Evolutionary conservation across 2,797 vertebrate genomes (phyloP), one percentile per base, ranked within the genome.

Genomic region (Cottoperca gobio): DNA sequence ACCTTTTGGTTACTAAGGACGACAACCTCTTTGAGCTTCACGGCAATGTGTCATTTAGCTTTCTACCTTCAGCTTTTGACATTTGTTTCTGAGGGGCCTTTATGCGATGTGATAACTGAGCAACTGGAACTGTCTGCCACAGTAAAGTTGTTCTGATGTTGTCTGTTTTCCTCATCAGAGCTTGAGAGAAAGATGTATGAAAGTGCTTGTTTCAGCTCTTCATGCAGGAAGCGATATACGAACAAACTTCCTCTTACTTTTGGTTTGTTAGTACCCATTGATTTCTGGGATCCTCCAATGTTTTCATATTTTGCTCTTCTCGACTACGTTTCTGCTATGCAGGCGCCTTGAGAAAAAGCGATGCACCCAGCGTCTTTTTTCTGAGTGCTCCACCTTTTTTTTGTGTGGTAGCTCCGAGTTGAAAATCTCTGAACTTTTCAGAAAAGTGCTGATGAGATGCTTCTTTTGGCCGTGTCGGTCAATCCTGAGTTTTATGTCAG

Each of bases 1-100:
- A 93, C 91, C 88, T 91, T n/a, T 88, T 86, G 58, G 77, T 88
- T 83, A 70, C 84, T 69, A 67, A 84, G 82, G 87, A 89, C 84
- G 68, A 0, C 76, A 57, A 21, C 68, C 76, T 89, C 70, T 70
- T 62, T 17, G 52, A 84, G 83, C 76, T 68, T 61, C 63, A 11
- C 57, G 55, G 59, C 53, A 52, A 53, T 13, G 13, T 64, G 79
- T 76, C 84, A 70, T 75, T 84, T 69, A 70, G 23, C 59, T 23
- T 55, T 71, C 73, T 48, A 52, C 48, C 53, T 66, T 78, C 54
- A 50, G 84, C 73, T 62, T 58, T 33, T 89, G 84, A 85, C 83
- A 85, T 89, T 86, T 81, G 82, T 73, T 75, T 85, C 45, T 33
- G 50, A 69, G 60, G 63, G 31, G 73, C 54, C 40, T 78, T 66